A percentile compares a stretch with the other conserved stretches of the same genome.
Evolutionary conservation across 2,888 invertebrate species (phyloP).

Genomic region (Cryptocheilus praepositus): DNA sequence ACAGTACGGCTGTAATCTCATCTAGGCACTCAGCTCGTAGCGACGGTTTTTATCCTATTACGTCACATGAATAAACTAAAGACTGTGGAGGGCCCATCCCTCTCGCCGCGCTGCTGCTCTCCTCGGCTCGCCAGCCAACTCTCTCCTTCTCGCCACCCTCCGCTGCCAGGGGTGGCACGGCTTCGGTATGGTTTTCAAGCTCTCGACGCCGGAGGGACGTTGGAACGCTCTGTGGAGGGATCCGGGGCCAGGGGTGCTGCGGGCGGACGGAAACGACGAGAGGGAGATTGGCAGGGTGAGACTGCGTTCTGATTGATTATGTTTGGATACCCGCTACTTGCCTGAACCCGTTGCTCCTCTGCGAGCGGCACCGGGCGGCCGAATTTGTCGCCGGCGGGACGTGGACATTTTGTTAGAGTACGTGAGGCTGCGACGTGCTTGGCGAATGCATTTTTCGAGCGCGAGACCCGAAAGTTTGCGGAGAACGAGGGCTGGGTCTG

Average conservation of each 20-base stretch:
- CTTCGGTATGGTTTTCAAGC: conserved; percentile 40
- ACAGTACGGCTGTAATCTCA: conserved; percentile 72
- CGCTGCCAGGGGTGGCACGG: conserved; percentile 34
- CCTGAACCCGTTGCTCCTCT: background rate
- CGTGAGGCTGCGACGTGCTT: too few relatives aligned
- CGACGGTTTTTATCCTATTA: conserved; percentile 74
- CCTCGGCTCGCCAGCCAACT: too few relatives aligned
- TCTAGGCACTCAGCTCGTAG: conserved; percentile 71
- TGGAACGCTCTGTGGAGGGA: conserved; percentile 27
- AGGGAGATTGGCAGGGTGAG: conserved; percentile 9
- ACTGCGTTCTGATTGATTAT: conserved; percentile 43
- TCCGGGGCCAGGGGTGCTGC: conserved; percentile 7
- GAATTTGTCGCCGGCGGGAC: too few relatives aligned
- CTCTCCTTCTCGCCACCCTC: background rate
- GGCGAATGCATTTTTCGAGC: too few relatives aligned
- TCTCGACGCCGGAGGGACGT: conserved; percentile 17
- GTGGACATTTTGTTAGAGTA: too few relatives aligned
- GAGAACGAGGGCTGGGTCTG: too few relatives aligned
- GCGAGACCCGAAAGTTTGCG: too few relatives aligned
- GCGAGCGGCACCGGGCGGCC: too few relatives aligned
- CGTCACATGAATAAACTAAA: conserved; percentile 74
- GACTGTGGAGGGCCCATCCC: conserved; percentile 60
- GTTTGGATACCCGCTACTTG: conserved; percentile 31
- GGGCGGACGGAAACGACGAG: conserved; percentile 15
- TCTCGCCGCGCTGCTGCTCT: too few relatives aligned